Evolutionary conservation across 2,797 vertebrate species (phyloP).

Genomic region (Cetoscarus ocellatus): DNA sequence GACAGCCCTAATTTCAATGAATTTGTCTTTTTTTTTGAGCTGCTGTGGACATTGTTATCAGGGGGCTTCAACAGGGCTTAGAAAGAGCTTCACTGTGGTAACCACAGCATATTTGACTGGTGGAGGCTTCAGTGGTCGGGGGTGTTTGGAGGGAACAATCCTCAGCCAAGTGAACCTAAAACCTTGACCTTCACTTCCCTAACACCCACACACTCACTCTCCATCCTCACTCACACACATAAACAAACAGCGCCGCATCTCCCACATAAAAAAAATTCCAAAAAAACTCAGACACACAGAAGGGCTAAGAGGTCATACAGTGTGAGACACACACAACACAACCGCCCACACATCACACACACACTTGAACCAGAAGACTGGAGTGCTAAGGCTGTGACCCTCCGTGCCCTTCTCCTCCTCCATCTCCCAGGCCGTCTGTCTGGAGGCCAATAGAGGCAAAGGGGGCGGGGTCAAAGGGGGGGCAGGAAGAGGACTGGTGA

Average conservation of each 20-base stretch:
- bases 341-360: constrained; percentile 17
- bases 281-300: constrained; percentile 25
- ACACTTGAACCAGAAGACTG: constrained; percentile 62
- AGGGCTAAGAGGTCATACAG: constrained; percentile 32
- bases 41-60: too few relatives aligned
- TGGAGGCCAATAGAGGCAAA: constrained; percentile 57
- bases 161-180: constrained; percentile 77
- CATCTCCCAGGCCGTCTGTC: constrained; percentile 72
- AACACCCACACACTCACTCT: constrained; percentile 60
- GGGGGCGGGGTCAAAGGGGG: constrained; percentile 30
- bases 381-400: constrained; percentile 70
- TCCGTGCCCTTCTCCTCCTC: constrained; percentile 31
- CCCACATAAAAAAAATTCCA: constrained; percentile 24
- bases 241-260: constrained; percentile 18
- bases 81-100: constrained; percentile 67
- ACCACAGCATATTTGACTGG: constrained; percentile 67
- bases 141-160: constrained; percentile 52
- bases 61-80: constrained; percentile 35
- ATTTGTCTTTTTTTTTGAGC: too few relatives aligned
- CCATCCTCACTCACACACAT: constrained; percentile 33
- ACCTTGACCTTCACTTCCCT: constrained; percentile 73
- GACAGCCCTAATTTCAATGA: too few relatives aligned
- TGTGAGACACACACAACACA: constrained; percentile 13
- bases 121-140: constrained; percentile 29
- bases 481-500: constrained; percentile 79